Base-by-base conservation (phyloP, 2,113 vertebrate species). In the Nesogale talazaci region DNA sequence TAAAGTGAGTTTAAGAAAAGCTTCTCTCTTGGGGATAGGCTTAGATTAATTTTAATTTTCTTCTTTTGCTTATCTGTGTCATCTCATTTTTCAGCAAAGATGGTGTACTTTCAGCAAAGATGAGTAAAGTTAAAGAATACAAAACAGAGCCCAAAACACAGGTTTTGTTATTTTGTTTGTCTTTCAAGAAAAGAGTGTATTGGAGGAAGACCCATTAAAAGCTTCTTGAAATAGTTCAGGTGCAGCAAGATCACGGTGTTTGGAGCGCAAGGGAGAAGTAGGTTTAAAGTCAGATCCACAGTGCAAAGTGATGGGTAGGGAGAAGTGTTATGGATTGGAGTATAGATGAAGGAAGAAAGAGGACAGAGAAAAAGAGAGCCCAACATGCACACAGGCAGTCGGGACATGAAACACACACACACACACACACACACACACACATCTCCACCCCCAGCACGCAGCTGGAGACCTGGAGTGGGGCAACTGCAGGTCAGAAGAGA, bases 21-120 rank as follows among this genome's bases (percentile, higher is more conserved):
- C 70, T 85, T 83, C 40, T 80, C 76, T 94, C 76, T 88, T 34
- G 40, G 29, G 20, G 5, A 25, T 36, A 77, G 23, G 29, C 72
- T 83, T 90, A 75, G 31, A 31, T n/a, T 89, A 61, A 76, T 93
- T 72, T 79, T 78, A 78, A 38, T 88, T 94, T 89, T 92, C 65
- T 89, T 84, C 31, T 92, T 88, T 52, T 80, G 31, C 22, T 79
- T 94, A 25, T 87, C 83, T 84, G 2, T 40, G 65, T 85, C 34
- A 82, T 77, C 56, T 70, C 0, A 31, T 78, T 94, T 93, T 93
- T 57, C 83, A 74, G 34, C 75, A 65, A 77, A 79, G 25, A 88
- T 91, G 9, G 3, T 81, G 19, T 72, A 16, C 76, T 59, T 19
- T 42, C n/a, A n/a, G n/a, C n/a, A n/a, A n/a, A n/a, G n/a, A n/a